A percentile compares a stretch with the other conserved stretches of the same genome.
Conservation (phyloP, 2,888 invertebrate species). For the Liodrosophila aerea region DNA sequence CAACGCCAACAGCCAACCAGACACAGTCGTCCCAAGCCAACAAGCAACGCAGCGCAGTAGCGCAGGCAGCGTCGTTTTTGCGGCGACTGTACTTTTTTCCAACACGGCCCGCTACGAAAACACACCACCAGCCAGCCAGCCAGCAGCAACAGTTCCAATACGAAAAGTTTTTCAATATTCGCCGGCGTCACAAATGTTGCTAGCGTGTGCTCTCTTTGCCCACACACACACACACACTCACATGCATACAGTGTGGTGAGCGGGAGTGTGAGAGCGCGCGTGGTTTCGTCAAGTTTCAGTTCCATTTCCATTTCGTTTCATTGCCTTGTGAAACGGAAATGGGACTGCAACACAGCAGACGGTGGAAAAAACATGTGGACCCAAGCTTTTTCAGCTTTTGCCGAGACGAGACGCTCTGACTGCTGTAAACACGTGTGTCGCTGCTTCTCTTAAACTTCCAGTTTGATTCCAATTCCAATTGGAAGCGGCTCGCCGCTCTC, state of each 20-base stretch:
- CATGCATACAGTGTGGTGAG: conserved; percentile 2
- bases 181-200: conserved; percentile 76
- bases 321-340: conserved; percentile 70
- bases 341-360: conserved; percentile 32
- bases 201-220: conserved; percentile 37
- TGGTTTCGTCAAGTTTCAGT: conserved; percentile 57
- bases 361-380: conserved; percentile 74
- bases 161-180: conserved; percentile 78
- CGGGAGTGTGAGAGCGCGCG: conserved; percentile 28
- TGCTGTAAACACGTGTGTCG: conserved; percentile 58
- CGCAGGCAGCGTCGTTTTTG: conserved; percentile 70
- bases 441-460: conserved; percentile 68
- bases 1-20: conserved; percentile 24
- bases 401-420: conserved; percentile 20
- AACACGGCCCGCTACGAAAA: conserved; percentile 57
- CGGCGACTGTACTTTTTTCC: conserved; percentile 82
- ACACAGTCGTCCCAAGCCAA: no score
- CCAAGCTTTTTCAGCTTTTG: conserved; percentile 60
- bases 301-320: conserved; percentile 34
- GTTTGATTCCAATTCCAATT: conserved; percentile 47
- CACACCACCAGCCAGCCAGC: conserved; percentile 56
- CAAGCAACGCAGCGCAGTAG: conserved; percentile 26
- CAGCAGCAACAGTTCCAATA: conserved; percentile 76
- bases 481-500: conserved; percentile 34
- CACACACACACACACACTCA: conserved; percentile 25